Evolutionary conservation across 2,888 invertebrate genomes (phyloP), one percentile per base, ranked within the genome.

Genomic region (Pandemis corylana): DNA sequence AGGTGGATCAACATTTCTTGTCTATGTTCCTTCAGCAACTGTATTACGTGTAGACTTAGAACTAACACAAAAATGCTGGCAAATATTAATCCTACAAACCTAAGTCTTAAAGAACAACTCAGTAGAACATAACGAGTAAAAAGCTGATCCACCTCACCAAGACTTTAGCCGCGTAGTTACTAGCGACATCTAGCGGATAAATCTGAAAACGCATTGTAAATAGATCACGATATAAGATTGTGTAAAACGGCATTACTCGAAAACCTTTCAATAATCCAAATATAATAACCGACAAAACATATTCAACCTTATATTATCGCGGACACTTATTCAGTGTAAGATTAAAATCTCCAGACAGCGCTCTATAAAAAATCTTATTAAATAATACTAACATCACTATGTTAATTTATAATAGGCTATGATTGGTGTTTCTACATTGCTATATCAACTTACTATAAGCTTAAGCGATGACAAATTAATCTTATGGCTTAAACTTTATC

Each of bases 321-420:
- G 20, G 12, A 59, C 28, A 59, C 28, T 59, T 28, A 15, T 20
- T 10, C 9, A 4, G 10, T 59, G 28, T 28, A 28, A 28, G 5
- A 10, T 59, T 59, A 28, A 59, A 59, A 59, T 59, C 28, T 59
- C 28, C 56, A 62, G 64, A 74, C 76, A 76, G 80, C 83, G 83
- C 84, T 85, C 85, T 82, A 77, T 77, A 86, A 87, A 88, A 88
- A 90, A 87, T 86, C 91, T 90, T 91, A 90, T 82, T 85, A 88
- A 90, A 90, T 91, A 90, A 92, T 87, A 90, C 93, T 94, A 94
- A 90, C 89, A 89, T 92, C 91, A 90, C 89, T 93, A 92, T 90
- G 86, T 90, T 91, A 91, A 85, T 86, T 86, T 88, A 59, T 88
- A 90, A 86, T 93, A 93, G 90, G 91, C 93, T 93, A 93, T 89